phyloP scores from a whole-genome alignment of 2,888 invertebrate species.

The Caenorhabditis wallacei region DNA sequence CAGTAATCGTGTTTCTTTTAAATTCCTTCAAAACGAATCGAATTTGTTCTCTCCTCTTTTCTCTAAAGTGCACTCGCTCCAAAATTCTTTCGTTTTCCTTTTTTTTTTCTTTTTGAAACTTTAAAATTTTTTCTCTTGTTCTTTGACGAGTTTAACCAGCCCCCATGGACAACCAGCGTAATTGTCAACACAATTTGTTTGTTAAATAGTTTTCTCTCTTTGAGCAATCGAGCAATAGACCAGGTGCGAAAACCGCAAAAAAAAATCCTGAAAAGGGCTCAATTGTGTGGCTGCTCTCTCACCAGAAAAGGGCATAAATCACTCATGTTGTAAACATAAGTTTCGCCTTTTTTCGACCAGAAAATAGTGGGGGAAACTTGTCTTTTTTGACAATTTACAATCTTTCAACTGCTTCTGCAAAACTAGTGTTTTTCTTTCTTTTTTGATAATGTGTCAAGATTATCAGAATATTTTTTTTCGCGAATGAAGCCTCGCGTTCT shows the following conservation, averaged over 20 bases:
- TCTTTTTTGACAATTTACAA: slow-evolving; percentile 25
- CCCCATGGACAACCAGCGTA: slow-evolving; percentile 13
- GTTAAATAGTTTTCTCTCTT: slow-evolving; percentile 21
- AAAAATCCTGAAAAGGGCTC: background rate
- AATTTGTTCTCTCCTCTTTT: slow-evolving; percentile 18
- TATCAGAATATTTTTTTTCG: too few species aligned
- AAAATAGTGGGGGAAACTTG: slow-evolving; percentile 7
- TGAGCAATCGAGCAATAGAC: background rate
- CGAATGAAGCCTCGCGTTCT: background rate
- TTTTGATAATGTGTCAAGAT: too few species aligned
- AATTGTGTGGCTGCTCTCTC: slow-evolving; percentile 15
- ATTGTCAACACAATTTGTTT: slow-evolving; percentile 59
- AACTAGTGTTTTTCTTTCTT: too few species aligned
- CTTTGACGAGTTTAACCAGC: slow-evolving; percentile 53
- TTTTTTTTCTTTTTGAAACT: too few species aligned
- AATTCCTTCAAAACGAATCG: slow-evolving; percentile 33
- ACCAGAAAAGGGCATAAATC: slow-evolving; percentile 57
- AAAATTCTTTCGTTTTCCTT: slow-evolving; percentile 5
- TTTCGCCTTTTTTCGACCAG: slow-evolving; percentile 8
- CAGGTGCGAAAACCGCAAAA: slow-evolving; percentile 41
- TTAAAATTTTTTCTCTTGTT: slow-evolving; percentile 32
- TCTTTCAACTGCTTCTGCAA: slow-evolving; percentile 12
- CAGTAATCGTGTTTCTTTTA: background rate
- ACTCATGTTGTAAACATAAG: slow-evolving; percentile 47
- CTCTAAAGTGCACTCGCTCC: slow-evolving; percentile 29